Base-by-base conservation (phyloP, 2,113 vertebrate genomes). In the Carlito syrichta region DNA sequence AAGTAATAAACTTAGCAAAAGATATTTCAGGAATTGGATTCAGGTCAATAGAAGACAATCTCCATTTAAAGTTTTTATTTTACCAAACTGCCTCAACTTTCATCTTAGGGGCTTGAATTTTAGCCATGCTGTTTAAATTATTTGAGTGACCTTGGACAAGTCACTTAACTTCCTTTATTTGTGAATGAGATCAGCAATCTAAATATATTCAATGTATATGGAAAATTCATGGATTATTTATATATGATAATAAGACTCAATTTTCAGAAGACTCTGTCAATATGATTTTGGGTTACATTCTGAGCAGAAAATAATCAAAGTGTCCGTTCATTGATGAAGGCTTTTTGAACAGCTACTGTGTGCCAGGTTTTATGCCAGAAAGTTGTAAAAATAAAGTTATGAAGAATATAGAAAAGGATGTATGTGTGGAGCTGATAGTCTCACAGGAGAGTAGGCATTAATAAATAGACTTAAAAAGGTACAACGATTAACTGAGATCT, bases 351-450 rank as follows among this genome's bases (percentile, higher is more conserved):
- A 77, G 43, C 27, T 52, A 32, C 16, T 16, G 0, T 22, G 35
- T 38, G 6, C 8, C 22, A 38, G 11, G 19, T 25, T 38, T 11
- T 25, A 1, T 13, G 50, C 30, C 40, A n/a, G 5, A 20, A 66
- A 71, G 54, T 23, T 32, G 23, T 2, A 32, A 60, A 20, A 12
- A 32, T 35, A 8, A 50, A 48, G 11, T 16, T 32, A 58, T 22
- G 8, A 86, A 71, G 48, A 58, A 8, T 20, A 20, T 14, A 17
- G 27, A 22, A 2, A 45, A 27, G 50, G 48, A 10, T 35, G 1
- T 8, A 23, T 1, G 14, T 0, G 0, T 14, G 8, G 43, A 25
- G 13, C 13, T 40, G 5, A n/a, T 0, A 4, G 84, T 54, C 8
- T 93, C 69, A 52, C 0, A 8, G 16, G 50, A 81, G 4, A 85